These are phyloP conservation scores for Catostylus mosaicus DNA, from an alignment of 30 jellyfish, hydroid and myxozoan genomes.

Conservation along the genomic window DNA sequence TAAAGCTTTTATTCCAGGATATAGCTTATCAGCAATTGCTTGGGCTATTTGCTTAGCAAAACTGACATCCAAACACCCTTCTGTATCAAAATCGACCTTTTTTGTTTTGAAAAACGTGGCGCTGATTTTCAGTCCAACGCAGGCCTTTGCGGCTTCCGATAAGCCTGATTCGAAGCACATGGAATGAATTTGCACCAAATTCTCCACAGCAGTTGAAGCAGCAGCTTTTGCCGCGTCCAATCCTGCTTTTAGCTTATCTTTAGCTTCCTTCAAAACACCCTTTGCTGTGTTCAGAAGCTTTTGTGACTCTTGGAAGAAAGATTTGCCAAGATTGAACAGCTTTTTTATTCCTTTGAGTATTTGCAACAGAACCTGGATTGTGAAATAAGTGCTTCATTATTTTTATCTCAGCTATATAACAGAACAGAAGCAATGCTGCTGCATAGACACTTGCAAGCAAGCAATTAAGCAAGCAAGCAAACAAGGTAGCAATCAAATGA, in stretches of 20 bases:
- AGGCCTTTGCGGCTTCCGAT: conserved; percentile 77
- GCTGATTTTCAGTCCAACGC: conserved; percentile 56
- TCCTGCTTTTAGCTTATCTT: conserved; percentile 60
- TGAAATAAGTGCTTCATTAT: too few species aligned
- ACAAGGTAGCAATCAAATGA: too few species aligned
- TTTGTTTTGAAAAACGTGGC: conserved; percentile 60
- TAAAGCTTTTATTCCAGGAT: conserved; percentile 79
- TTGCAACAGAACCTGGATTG: conserved; percentile 31
- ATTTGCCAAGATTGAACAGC: conserved; percentile 65
- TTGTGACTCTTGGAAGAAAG: conserved; percentile 53
- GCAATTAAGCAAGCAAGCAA: too few species aligned
- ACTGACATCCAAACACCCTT: conserved; percentile 76
- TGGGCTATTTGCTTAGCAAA: conserved; percentile 67
- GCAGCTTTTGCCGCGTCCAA: conserved; percentile 71
- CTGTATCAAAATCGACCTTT: conserved; percentile 43
- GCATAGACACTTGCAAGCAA: too few species aligned
- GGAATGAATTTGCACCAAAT: conserved; percentile 57
- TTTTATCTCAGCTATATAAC: too few species aligned
- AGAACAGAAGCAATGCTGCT: too few species aligned
- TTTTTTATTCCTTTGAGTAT: conserved; percentile 53
- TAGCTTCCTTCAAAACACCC: conserved; percentile 35
- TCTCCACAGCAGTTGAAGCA: conserved; percentile 66
- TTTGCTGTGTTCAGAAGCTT: conserved; percentile 59
- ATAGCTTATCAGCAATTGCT: conserved; percentile 65
- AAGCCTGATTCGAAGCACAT: conserved; percentile 73